Base-by-base conservation (phyloP, 2,797 vertebrate species). In the Numenius phaeopus region DNA sequence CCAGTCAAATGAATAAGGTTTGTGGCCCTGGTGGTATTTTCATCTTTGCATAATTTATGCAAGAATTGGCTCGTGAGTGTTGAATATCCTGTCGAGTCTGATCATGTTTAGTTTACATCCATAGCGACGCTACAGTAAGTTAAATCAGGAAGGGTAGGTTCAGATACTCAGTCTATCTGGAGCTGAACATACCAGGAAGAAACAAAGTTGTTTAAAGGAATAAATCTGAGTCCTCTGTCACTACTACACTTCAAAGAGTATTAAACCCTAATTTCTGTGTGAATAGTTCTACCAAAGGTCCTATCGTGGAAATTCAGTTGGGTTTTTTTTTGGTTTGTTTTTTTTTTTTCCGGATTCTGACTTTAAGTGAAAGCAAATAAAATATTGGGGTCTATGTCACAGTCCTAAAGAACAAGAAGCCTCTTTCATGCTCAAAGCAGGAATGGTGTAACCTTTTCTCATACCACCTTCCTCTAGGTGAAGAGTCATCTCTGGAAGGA, bases 281-380 rank as follows among this genome's bases (percentile, higher is more conserved):
- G 29, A 80, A 23, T 52, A 66, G 7, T 50, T 86, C 49, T 76
- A 42, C 13, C 2, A 47, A 27, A 69, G 9, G 27, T 44, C 15
- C 44, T 80, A 7, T 58, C 6, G 3, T 50, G 26, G 67, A 85
- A 91, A 85, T 73, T 52, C 40, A 61, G 17, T n/a, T n/a, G n/a
- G n/a, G n/a, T n/a, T n/a, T n/a, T n/a, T n/a, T n/a, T n/a, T n/a
- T n/a, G 34, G 34, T 37, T 37, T 37, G n/a, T 37, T 42, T 83
- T 10, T 3, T 21, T 73, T 21, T 26, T 29, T 20, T 34, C 12
- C 23, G 46, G 49, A 72, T 54, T 87, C 55, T 67, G n/a, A 42
- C 29, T 77, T 96, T 52, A 94, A 95, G 69, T 42, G 14, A 70
- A 89, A 87, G 27, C n/a, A 91, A 59, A 77, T 71, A 54, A 90